phyloP scores from a whole-genome alignment of 1,140 invertebrate species.

The Hypothenemus hampei region DNA sequence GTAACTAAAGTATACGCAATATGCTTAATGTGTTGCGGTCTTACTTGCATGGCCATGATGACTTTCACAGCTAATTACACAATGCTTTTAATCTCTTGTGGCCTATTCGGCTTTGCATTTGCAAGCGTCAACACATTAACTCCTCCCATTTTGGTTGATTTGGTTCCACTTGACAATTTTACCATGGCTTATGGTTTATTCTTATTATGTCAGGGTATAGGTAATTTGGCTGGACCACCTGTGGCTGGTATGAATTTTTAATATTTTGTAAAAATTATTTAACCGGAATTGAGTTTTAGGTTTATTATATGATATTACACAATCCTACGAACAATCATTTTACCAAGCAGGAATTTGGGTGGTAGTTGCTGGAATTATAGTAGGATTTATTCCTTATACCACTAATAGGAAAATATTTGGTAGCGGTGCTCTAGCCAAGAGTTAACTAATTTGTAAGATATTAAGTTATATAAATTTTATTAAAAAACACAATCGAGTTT shows the following conservation, averaged over 20 bases:
- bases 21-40: conserved; percentile 71
- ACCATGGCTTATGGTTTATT: conserved; percentile 85
- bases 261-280: neutral
- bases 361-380: conserved; percentile 68
- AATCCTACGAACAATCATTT: conserved; percentile 68
- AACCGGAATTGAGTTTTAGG: conserved; percentile 22
- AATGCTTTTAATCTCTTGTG: conserved; percentile 53
- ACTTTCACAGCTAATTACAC: conserved; percentile 58
- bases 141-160: conserved; percentile 76
- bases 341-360: conserved; percentile 71
- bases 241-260: conserved; percentile 48
- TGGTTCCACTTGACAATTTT: conserved; percentile 75
- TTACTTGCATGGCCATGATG: conserved; percentile 65
- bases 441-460: too few relatives aligned
- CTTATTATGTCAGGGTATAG: conserved; percentile 76
- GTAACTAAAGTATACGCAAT: conserved; percentile 73
- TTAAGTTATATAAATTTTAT: too few relatives aligned
- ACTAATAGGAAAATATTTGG: conserved; percentile 61
- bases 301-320: conserved; percentile 54
- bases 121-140: conserved; percentile 84
- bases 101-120: conserved; percentile 76
- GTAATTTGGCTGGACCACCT: conserved; percentile 57
- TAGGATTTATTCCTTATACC: conserved; percentile 62
- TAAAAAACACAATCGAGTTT: too few relatives aligned
- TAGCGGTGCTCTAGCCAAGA: neutral